Evolutionary conservation across 2,797 vertebrate species (phyloP).

Genomic region (Lophius americanus): DNA sequence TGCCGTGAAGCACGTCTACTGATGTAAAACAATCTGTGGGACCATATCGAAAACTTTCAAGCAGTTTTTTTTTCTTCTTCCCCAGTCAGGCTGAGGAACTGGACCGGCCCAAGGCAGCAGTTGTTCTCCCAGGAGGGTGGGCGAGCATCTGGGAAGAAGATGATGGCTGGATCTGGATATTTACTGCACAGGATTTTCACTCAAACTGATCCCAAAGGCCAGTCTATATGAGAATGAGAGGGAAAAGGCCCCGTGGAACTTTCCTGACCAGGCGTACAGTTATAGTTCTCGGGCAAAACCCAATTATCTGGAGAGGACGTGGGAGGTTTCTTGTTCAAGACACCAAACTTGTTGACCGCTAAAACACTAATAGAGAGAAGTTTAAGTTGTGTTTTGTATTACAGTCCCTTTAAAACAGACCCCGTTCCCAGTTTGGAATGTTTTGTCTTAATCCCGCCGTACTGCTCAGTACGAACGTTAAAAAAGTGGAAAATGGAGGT

Average conservation of each 20-base stretch:
- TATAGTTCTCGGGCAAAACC: conserved; percentile 57
- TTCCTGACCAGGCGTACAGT: conserved; percentile 42
- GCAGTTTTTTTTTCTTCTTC: conserved; percentile 42
- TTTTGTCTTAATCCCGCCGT: too few species aligned
- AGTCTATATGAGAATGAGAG: conserved; percentile 30
- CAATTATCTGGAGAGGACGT: conserved; percentile 38
- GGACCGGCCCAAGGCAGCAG: conserved; percentile 65
- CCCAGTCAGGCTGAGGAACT: conserved; percentile 68
- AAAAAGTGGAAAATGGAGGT: too few species aligned
- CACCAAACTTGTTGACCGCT: conserved; percentile 15
- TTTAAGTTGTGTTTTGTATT: conserved; percentile 16
- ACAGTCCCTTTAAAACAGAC: neutral
- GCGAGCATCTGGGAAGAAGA: conserved; percentile 65
- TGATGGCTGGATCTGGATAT: conserved; percentile 61
- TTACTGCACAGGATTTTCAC: conserved; percentile 50
- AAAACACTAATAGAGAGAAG: conserved; percentile 11
- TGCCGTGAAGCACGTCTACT: conserved; percentile 67
- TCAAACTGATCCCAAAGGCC: conserved; percentile 53
- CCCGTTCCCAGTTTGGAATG: too few species aligned
- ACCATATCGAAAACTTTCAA: conserved; percentile 74
- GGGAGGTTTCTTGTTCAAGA: conserved; percentile 56
- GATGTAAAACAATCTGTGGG: conserved; percentile 78
- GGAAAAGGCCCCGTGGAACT: conserved; percentile 36
- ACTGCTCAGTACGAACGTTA: too few species aligned
- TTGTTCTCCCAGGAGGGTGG: conserved; percentile 76